These are phyloP conservation scores for Asbolus verrucosus DNA, from an alignment of 1,140 invertebrate genomes.

Conservation along the genomic window DNA sequence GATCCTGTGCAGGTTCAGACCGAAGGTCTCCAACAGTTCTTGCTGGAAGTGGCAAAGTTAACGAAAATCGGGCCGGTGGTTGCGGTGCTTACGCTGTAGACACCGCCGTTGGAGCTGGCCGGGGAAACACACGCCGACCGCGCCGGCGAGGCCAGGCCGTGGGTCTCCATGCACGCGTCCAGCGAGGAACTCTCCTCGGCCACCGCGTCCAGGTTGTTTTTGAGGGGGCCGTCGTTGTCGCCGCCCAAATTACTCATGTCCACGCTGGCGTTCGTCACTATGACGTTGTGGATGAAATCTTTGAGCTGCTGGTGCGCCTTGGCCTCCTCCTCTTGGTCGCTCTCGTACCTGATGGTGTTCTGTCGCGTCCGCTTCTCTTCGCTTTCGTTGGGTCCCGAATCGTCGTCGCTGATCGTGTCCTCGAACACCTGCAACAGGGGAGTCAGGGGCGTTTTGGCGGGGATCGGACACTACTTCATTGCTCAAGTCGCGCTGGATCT, in stretches of 20 bases:
- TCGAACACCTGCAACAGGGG: conserved; percentile 67
- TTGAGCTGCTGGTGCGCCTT: conserved; percentile 48
- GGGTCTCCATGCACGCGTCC: conserved; percentile 61
- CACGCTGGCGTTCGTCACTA: conserved; percentile 75
- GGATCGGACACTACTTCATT: conserved; percentile 64
- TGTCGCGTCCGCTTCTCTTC: conserved; percentile 64
- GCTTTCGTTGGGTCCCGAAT: conserved; percentile 68
- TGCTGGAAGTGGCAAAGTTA: conserved; percentile 68
- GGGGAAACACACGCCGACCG: conserved; percentile 79
- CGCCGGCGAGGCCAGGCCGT: conserved; percentile 62
- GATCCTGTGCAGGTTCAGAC: conserved; percentile 91
- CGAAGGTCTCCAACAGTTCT: conserved; percentile 88
- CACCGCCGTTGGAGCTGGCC: conserved; percentile 86
- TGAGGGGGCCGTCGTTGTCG: conserved; percentile 61
- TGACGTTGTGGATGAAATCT: conserved; percentile 69
- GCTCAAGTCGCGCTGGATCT: conserved; percentile 61
- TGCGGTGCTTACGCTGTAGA: conserved; percentile 79
- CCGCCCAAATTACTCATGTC: conserved; percentile 67
- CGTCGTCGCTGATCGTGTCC: conserved; percentile 69
- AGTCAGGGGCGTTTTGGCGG: conserved; percentile 4
- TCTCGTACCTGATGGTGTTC: conserved; percentile 65
- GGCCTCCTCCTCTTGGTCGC: conserved; percentile 64
- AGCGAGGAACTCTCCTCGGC: conserved; percentile 62
- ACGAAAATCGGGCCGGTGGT: neutral
- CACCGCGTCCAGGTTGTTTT: conserved; percentile 64